Evolutionary conservation across 2,113 vertebrate species (phyloP).

Genomic region (Corythornis madagascariensis): DNA sequence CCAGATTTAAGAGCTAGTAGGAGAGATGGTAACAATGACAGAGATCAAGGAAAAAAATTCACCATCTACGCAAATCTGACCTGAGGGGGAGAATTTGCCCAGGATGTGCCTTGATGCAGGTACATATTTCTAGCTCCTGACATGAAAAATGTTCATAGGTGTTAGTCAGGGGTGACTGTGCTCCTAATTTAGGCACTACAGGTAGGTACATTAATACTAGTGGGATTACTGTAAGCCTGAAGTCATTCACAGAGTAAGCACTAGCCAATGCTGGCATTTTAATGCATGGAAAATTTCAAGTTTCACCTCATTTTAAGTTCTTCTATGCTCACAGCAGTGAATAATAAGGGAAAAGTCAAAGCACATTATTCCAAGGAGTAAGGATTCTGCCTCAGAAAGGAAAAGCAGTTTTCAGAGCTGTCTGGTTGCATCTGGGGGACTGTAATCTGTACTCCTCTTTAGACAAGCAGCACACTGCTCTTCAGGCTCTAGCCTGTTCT

Average conservation of each 20-base stretch:
- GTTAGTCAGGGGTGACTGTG: not conserved
- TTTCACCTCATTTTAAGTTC: conserved; percentile 5
- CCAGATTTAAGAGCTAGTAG: not conserved
- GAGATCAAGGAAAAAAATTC: not conserved
- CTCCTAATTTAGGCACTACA: not conserved
- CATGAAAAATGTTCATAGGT: not conserved
- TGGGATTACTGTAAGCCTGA: not conserved
- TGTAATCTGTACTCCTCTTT: not conserved
- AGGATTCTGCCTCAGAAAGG: not conserved
- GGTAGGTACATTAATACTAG: not conserved
- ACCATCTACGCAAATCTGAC: not conserved
- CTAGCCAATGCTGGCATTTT: not conserved
- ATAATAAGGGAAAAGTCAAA: not conserved
- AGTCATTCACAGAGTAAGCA: not conserved
- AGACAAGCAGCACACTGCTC: not conserved
- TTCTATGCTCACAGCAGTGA: not conserved
- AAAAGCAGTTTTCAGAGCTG: not conserved
- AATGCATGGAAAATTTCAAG: not conserved
- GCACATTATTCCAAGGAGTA: not conserved
- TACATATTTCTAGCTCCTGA: not conserved
- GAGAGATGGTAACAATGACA: not conserved
- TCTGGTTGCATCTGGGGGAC: not conserved
- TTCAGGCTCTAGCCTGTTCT: not conserved
- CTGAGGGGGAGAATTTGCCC: not conserved
- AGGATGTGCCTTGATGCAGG: not conserved